These are phyloP conservation scores for Mobula hypostoma DNA, from an alignment of 2,113 vertebrate genomes.

Conservation along the genomic window DNA sequence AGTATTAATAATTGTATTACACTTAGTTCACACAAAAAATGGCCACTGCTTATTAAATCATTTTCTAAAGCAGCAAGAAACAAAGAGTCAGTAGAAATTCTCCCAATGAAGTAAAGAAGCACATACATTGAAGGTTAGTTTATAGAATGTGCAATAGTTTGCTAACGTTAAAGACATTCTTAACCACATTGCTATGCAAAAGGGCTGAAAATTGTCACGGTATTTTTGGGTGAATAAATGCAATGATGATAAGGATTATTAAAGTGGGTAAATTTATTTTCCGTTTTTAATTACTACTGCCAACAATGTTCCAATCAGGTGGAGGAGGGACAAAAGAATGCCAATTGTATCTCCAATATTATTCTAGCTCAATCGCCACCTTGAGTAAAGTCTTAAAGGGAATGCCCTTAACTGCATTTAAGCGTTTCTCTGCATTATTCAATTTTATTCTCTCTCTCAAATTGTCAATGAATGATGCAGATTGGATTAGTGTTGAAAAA, in stretches of 20 bases:
- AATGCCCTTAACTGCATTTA: not conserved
- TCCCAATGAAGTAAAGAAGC: not conserved
- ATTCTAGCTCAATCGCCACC: not conserved
- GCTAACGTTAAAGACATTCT: not conserved
- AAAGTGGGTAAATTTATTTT: not conserved
- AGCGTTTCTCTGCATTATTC: not conserved
- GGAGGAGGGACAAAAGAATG: not conserved
- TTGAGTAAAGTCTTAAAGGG: not conserved
- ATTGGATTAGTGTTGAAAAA: not conserved
- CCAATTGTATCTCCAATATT: not conserved
- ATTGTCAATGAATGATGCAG: not conserved
- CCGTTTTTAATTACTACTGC: not conserved
- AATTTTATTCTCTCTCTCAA: not conserved
- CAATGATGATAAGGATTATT: not conserved
- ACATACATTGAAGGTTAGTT: not conserved
- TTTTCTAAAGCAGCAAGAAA: not conserved
- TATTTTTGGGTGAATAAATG: not conserved
- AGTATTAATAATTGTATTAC: not conserved
- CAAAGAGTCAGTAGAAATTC: not conserved
- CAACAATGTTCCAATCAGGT: not conserved
- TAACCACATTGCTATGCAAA: not conserved
- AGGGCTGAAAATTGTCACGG: slow-evolving; percentile 12
- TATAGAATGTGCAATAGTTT: not conserved
- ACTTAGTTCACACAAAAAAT: not conserved
- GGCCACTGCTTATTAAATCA: not conserved